phyloP scores from a whole-genome alignment of 2,113 vertebrate genomes.

The Eudyptes chrysolophus region DNA sequence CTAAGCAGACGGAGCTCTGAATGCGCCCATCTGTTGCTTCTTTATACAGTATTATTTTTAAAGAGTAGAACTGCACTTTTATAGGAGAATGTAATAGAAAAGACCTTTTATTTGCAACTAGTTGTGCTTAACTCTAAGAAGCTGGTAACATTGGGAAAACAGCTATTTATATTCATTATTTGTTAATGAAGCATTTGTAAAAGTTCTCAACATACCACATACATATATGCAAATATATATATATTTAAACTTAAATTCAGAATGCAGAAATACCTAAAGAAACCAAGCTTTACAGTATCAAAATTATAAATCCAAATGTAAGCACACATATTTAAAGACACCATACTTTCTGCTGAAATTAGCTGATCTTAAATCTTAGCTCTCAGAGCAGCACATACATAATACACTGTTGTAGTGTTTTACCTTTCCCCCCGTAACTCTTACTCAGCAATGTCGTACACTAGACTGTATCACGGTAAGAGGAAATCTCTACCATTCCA shows the following conservation, averaged over 20 bases:
- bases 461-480: background rate
- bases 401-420: background rate
- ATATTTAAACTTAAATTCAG: slow-evolving; percentile 7
- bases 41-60: background rate
- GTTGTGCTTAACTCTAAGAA: slow-evolving; percentile 40
- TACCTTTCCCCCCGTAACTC: background rate
- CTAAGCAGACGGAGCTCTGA: background rate
- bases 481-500: background rate
- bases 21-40: background rate
- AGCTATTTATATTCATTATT: background rate
- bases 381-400: background rate
- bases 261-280: slow-evolving; percentile 8
- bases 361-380: background rate
- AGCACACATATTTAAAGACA: background rate
- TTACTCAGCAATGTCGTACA: background rate
- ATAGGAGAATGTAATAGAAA: background rate
- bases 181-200: background rate
- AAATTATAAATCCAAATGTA: background rate
- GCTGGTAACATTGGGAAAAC: background rate
- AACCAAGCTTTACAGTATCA: background rate
- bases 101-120: background rate
- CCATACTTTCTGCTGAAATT: background rate
- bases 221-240: background rate
- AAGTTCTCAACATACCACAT: background rate
- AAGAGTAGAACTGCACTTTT: slow-evolving; percentile 35